A percentile compares a stretch with the other conserved stretches of the same genome.
These are phyloP conservation scores for Bhutanitis thaidina DNA, from an alignment of 2,888 invertebrate genomes.

Conservation along the genomic window DNA sequence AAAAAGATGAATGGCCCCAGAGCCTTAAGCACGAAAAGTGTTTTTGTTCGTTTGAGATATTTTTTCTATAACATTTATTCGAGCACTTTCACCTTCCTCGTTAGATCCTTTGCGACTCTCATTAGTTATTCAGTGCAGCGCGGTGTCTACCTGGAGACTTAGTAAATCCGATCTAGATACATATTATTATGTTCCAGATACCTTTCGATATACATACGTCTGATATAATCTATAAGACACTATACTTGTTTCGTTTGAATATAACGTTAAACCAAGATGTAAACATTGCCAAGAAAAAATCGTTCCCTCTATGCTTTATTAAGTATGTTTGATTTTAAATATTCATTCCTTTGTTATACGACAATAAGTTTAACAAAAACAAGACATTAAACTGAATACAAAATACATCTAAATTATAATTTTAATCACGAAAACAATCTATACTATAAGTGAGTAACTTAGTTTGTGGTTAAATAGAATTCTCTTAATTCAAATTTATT, in stretches of 20 bases:
- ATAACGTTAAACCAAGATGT: background rate
- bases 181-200: conserved; percentile 44
- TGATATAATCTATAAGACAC: conserved; percentile 37
- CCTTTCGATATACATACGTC: conserved; percentile 35
- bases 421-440: background rate
- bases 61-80: conserved; percentile 38
- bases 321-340: background rate
- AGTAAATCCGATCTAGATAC: conserved; percentile 62
- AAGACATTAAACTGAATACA: background rate
- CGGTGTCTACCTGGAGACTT: conserved; percentile 46
- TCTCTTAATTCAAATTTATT: no score
- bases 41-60: conserved; percentile 62
- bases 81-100: conserved; percentile 70
- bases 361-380: background rate
- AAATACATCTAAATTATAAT: background rate
- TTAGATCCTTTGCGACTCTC: conserved; percentile 42
- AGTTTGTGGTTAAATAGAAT: no score
- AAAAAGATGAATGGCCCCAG: conserved; percentile 75
- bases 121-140: conserved; percentile 61
- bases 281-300: background rate
- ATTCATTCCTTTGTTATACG: no score
- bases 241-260: conserved; percentile 31
- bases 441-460: no score
- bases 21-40: conserved; percentile 69
- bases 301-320: background rate